A percentile compares a stretch with the other conserved stretches of the same genome.
These are phyloP conservation scores for Patiria pectinifera DNA, from an alignment of 53 echinoderm and acorn worm genomes.

Conservation along the genomic window DNA sequence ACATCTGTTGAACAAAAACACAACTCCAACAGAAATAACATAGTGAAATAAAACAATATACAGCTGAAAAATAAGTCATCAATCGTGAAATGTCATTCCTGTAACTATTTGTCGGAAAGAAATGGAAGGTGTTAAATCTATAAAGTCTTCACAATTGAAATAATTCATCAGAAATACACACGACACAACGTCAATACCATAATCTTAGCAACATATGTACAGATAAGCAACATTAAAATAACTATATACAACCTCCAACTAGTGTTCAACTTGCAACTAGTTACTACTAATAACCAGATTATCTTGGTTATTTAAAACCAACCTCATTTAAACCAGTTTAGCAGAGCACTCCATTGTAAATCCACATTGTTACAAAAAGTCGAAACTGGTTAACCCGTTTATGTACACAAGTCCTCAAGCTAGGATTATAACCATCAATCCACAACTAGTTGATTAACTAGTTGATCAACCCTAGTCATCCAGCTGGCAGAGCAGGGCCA, in stretches of 20 bases:
- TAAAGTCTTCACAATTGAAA: not conserved
- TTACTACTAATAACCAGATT: not conserved
- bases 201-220: not conserved
- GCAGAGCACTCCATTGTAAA: too few species aligned
- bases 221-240: not conserved
- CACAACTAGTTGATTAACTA: not conserved
- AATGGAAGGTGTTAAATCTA: not conserved
- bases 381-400: not conserved
- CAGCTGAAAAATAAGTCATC: too few species aligned
- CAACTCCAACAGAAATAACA: too few species aligned
- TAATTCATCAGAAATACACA: not conserved
- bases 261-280: not conserved
- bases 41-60: too few species aligned
- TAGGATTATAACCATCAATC: not conserved
- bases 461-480: slow-evolving; percentile 79
- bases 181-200: not conserved
- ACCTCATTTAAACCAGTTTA: too few species aligned
- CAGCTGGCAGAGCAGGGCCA: slow-evolving; percentile 91
- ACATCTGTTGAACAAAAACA: too few species aligned
- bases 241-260: not conserved
- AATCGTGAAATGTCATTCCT: too few species aligned
- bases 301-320: not conserved
- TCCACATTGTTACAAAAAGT: too few species aligned
- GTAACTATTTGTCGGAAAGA: too few species aligned
- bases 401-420: not conserved